phyloP scores from a whole-genome alignment of 2,888 invertebrate genomes.

The Drosophila prostipennis region DNA sequence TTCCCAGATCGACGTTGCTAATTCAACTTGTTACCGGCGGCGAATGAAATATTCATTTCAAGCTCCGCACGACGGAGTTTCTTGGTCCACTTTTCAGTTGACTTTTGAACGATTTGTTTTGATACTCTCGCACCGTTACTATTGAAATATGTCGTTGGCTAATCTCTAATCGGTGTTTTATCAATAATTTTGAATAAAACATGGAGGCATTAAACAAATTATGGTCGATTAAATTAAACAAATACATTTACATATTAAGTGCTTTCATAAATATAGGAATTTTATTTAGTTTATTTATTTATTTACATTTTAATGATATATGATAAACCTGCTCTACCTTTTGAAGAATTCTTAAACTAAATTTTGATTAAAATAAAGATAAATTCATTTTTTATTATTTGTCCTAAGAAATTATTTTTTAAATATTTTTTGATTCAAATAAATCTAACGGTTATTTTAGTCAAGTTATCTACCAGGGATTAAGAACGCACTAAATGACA shows the following conservation, averaged over 20 bases:
- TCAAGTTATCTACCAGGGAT: not conserved
- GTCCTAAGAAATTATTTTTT: too few species aligned
- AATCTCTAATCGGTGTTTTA: not conserved
- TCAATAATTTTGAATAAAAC: not conserved
- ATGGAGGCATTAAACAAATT: not conserved
- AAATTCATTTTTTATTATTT: too few species aligned
- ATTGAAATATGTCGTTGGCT: slow-evolving; percentile 1
- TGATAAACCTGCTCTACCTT: too few species aligned
- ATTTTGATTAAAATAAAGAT: too few species aligned
- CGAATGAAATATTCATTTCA: slow-evolving; percentile 32
- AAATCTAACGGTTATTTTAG: not conserved
- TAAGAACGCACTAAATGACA: not conserved
- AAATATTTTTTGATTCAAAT: not conserved
- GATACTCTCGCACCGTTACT: slow-evolving; percentile 18
- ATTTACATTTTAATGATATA: too few species aligned
- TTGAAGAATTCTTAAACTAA: not conserved
- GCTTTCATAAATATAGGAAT: not conserved
- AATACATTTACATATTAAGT: not conserved
- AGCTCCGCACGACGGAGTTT: slow-evolving; percentile 12
- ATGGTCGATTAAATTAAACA: not conserved
- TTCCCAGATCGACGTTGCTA: slow-evolving; percentile 21
- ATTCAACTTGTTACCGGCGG: slow-evolving; percentile 26
- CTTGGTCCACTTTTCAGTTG: slow-evolving; percentile 37
- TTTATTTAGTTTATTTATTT: not conserved
- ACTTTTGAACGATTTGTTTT: slow-evolving; percentile 21